These are phyloP conservation scores for Colinus virginianus DNA, from an alignment of 2,113 vertebrate species.

Conservation along the genomic window DNA sequence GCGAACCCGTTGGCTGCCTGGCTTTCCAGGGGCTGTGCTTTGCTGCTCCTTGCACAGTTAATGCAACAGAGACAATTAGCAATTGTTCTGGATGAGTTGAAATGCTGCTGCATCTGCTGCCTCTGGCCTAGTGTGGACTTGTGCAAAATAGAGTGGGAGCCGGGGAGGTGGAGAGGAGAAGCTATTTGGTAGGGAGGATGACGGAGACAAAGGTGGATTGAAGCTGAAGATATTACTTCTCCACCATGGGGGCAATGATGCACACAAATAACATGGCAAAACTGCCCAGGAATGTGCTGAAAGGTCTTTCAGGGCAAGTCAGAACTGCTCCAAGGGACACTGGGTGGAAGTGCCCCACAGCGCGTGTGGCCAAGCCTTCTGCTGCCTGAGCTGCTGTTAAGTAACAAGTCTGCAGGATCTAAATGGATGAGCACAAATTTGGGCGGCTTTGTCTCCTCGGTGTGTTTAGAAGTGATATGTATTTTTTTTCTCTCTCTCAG, in stretches of 20 bases:
- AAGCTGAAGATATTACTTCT: accelerated
- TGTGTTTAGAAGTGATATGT: neutral
- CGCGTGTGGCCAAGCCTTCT: accelerated
- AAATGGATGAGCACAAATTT: neutral
- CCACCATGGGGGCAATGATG: neutral
- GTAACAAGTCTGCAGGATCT: neutral
- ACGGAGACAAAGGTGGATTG: neutral
- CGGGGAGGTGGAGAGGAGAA: neutral
- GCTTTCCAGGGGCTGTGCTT: neutral
- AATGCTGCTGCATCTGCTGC: accelerated
- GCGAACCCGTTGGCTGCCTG: neutral
- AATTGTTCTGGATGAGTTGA: neutral
- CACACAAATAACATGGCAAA: accelerated
- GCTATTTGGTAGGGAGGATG: neutral
- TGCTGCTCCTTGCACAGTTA: neutral
- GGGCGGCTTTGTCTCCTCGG: neutral
- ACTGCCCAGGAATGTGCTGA: accelerated
- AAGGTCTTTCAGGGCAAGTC: neutral
- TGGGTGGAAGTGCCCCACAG: accelerated
- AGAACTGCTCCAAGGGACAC: neutral
- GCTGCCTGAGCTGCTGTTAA: neutral
- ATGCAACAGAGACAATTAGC: neutral
- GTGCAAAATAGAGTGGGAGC: neutral
- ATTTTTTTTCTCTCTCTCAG: neutral
- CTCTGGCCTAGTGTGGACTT: accelerated